phyloP scores from a whole-genome alignment of 2,888 invertebrate species.

The Suillia variegata region DNA sequence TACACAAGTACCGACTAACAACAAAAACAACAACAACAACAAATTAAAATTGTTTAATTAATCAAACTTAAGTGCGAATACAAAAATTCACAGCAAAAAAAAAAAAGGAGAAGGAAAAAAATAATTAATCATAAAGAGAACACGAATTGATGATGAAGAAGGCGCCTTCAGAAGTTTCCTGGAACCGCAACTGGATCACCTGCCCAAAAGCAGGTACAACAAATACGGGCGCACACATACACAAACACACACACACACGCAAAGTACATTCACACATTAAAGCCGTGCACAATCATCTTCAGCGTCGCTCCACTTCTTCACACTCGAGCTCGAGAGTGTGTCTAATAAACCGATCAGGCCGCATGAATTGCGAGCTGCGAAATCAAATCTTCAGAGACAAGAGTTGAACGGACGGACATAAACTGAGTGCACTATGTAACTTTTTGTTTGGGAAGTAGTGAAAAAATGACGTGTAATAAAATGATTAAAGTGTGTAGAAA shows the following conservation, averaged over 20 bases:
- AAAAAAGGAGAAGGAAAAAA: no score
- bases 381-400: conserved; percentile 18
- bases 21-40: conserved; percentile 17
- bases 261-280: no score
- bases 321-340: not conserved
- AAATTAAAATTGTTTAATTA: conserved; percentile 8
- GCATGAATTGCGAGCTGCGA: conserved; percentile 25
- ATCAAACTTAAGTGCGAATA: not conserved
- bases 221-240: no score
- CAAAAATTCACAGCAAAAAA: no score
- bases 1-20: not conserved
- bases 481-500: no score
- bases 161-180: conserved; percentile 27
- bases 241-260: not conserved
- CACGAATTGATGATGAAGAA: conserved; percentile 16
- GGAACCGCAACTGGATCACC: conserved; percentile 26
- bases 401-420: conserved; percentile 3
- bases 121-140: not conserved
- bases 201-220: conserved; percentile 18
- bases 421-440: not conserved
- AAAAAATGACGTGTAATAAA: no score
- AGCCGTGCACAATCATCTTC: not conserved
- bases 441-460: no score
- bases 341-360: conserved; percentile 24
- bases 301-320: not conserved